Conservation (phyloP, 2,888 invertebrate species). For the Spicauda simplicius region DNA sequence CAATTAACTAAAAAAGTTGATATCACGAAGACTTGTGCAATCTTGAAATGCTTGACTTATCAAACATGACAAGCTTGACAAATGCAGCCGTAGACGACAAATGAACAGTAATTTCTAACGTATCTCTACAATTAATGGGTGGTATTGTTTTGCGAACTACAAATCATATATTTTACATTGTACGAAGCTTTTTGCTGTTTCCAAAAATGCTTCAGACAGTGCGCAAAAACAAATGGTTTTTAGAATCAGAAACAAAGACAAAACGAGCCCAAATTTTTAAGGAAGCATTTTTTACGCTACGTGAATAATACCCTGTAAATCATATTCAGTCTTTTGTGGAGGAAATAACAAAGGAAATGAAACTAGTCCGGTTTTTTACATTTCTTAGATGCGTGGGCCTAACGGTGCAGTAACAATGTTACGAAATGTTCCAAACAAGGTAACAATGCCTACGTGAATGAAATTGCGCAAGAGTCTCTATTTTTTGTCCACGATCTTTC, state of each 20-base stretch:
- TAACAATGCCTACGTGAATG: constrained; percentile 72
- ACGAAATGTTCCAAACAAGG: constrained; percentile 66
- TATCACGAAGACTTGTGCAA: constrained; percentile 7
- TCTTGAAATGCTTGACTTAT: background rate
- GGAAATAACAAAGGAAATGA: constrained; percentile 67
- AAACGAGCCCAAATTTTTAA: constrained; percentile 30
- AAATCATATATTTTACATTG: background rate
- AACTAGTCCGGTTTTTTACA: constrained; percentile 71
- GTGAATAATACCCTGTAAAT: constrained; percentile 68
- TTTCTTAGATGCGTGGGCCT: constrained; percentile 62
- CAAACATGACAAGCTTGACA: constrained; percentile 7
- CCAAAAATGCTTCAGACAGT: constrained; percentile 7
- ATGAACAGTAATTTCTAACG: background rate
- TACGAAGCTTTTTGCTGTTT: background rate
- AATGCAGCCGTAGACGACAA: background rate
- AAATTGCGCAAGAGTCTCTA: constrained; percentile 72
- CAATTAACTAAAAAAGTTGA: constrained; percentile 25
- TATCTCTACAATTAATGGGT: background rate
- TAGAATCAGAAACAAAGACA: constrained; percentile 30
- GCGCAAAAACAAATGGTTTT: constrained; percentile 20
- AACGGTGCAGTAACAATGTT: constrained; percentile 69
- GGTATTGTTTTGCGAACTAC: background rate
- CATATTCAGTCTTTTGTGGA: constrained; percentile 72
- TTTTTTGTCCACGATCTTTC: constrained; percentile 72
- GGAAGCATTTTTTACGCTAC: constrained; percentile 24